Conservation (phyloP, 2,797 vertebrate species). For the Etheostoma nigrum region DNA sequence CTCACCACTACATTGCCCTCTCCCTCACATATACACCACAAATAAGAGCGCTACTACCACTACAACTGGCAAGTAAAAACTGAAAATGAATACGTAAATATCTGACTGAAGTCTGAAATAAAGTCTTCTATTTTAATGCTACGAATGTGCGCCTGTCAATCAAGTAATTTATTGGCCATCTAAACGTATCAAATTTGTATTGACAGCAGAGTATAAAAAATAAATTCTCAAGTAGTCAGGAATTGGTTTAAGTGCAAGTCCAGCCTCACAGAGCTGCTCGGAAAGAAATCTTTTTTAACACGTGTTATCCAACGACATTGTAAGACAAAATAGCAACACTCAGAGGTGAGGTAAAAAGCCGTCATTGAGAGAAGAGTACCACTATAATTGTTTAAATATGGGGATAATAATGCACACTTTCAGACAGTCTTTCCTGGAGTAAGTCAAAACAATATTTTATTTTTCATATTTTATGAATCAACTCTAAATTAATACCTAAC, state of each 20-base stretch:
- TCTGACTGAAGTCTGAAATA: slow-evolving; percentile 6
- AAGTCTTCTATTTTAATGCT: neutral
- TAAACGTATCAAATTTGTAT: neutral
- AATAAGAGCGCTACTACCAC: neutral
- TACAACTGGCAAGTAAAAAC: neutral
- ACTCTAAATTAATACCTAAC: no score
- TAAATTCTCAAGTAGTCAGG: slow-evolving; percentile 10
- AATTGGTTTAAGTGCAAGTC: slow-evolving; percentile 3
- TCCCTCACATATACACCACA: neutral
- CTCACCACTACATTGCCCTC: slow-evolving; percentile 3
- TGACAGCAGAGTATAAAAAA: neutral
- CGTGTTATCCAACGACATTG: neutral
- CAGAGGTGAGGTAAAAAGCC: neutral
- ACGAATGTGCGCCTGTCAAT: neutral
- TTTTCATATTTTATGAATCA: neutral
- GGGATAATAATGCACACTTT: no score
- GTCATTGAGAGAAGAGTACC: neutral
- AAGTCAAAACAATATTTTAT: neutral
- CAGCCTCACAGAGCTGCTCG: neutral
- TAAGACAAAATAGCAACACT: neutral
- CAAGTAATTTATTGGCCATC: neutral
- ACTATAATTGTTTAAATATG: neutral
- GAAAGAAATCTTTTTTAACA: neutral
- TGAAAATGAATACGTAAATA: slow-evolving; percentile 1
- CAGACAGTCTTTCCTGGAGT: neutral